Conservation (phyloP, 2,888 invertebrate genomes). For the Caenorhabditis zanzibari region DNA sequence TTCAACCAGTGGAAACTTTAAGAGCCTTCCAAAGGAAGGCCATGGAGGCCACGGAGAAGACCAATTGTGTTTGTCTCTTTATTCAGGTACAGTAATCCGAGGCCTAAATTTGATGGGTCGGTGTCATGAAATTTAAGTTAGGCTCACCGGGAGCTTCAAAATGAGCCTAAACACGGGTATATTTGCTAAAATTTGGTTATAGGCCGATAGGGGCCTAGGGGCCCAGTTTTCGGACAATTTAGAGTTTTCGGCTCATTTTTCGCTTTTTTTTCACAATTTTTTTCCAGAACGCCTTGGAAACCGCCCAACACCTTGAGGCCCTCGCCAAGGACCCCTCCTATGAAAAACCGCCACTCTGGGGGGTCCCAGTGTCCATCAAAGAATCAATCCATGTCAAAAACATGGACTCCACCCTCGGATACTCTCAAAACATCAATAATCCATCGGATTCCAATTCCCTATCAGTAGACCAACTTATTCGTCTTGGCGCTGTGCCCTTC, state of each 20-base stretch:
- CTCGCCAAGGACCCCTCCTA: slow-evolving; percentile 11
- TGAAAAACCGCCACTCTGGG: slow-evolving; percentile 73
- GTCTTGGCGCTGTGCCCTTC: slow-evolving; percentile 85
- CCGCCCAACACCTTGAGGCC: slow-evolving; percentile 34
- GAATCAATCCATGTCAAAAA: slow-evolving; percentile 74
- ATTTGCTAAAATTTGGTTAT: no score
- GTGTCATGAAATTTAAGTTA: no score
- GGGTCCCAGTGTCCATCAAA: slow-evolving; percentile 81
- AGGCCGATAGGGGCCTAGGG: no score
- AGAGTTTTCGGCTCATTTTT: neutral
- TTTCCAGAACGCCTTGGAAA: slow-evolving; percentile 42
- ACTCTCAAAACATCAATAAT: slow-evolving; percentile 79
- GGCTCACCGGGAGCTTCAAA: no score
- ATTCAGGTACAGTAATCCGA: slow-evolving; percentile 37
- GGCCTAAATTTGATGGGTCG: slow-evolving; percentile 13
- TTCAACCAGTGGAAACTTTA: slow-evolving; percentile 72
- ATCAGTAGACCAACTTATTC: slow-evolving; percentile 68
- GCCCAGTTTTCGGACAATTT: slow-evolving; percentile 4
- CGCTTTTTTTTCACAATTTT: neutral
- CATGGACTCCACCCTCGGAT: slow-evolving; percentile 81
- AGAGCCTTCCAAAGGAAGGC: slow-evolving; percentile 78
- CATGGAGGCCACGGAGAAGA: slow-evolving; percentile 70
- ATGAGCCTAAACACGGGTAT: neutral
- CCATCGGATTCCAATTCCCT: slow-evolving; percentile 71
- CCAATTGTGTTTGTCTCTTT: slow-evolving; percentile 78